Evolutionary conservation across 1,140 invertebrate genomes (phyloP), one percentile per base, ranked within the genome.

Genomic region (Panagrolaimus sp.): DNA sequence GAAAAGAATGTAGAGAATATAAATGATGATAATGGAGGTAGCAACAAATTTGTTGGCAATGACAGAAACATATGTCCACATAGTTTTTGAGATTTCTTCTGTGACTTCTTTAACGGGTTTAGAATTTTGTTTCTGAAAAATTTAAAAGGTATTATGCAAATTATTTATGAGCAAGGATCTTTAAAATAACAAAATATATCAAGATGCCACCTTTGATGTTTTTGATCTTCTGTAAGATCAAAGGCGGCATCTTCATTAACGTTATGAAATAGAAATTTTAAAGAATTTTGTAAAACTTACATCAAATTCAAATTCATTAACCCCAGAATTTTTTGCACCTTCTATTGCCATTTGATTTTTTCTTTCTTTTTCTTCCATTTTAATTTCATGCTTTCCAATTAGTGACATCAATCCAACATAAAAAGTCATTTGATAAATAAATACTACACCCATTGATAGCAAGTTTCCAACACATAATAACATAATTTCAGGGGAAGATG

Each of bases 401-500:
- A 76, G 23, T n/a, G 72, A 74, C 75, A 78, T 74, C 45, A 77
- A 65, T 27, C 76, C 69, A 23, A 67, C 65, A 63, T 69, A 79
- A 16, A 80, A 72, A 43, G 78, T 79, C 20, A 78, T 71, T 66
- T 80, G 78, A 63, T 71, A 79, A 67, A 79, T 65, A 48, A 74
- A 74, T 53, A 78, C 73, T n/a, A 74, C 74, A 67, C 43, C 43
- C 31, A 74, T 77, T 31, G 73, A 64, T 20, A 72, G 65, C 64
- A 76, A 68, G 63, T 75, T 80, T 45, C 74, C 78, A 61, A 73
- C 63, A 65, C 77, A 78, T 20, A 78, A 67, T 38, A 80, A 31
- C 1, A 70, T 72, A 47, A 78, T 75, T 67, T 78, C 77, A 1
- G 78, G 76, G 9, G 75, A 70, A 38, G 75, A 74, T 38, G 77